phyloP scores from a whole-genome alignment of 2,113 vertebrate genomes.

The Cyprinodon tularosa region DNA sequence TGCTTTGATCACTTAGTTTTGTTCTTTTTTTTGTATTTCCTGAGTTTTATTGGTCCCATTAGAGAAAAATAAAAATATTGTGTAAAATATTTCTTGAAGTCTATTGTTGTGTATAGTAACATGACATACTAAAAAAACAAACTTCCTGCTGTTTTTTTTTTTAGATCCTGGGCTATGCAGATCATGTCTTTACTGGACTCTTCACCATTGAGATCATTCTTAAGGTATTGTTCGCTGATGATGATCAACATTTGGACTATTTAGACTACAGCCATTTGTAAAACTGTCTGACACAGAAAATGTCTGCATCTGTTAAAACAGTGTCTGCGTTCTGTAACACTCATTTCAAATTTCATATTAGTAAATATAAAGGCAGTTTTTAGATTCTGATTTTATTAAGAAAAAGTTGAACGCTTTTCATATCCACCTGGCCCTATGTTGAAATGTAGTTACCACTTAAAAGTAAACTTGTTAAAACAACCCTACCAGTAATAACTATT shows the following conservation, averaged over 20 bases:
- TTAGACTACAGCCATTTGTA: not conserved
- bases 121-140: not conserved
- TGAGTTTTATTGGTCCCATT: no score
- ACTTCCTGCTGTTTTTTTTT: conserved; percentile 32
- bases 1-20: not conserved
- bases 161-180: conserved; percentile 99
- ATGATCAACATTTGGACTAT: not conserved
- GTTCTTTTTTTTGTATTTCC: no score
- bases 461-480: no score
- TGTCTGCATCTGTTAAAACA: no score
- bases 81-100: not conserved
- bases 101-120: not conserved
- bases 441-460: no score
- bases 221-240: conserved; percentile 82
- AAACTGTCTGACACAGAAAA: not conserved
- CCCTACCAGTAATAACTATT: no score
- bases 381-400: no score
- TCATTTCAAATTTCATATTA: not conserved
- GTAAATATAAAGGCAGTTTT: no score
- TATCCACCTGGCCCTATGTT: no score
- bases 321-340: not conserved
- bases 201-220: conserved; percentile 99
- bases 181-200: conserved; percentile 99
- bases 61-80: not conserved
- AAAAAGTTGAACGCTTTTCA: no score